Percentiles rank a stretch among this genome's conserved stretches.
These are phyloP conservation scores for Keiferia lycopersicella DNA, from an alignment of 2,888 invertebrate species.

Conservation along the genomic window DNA sequence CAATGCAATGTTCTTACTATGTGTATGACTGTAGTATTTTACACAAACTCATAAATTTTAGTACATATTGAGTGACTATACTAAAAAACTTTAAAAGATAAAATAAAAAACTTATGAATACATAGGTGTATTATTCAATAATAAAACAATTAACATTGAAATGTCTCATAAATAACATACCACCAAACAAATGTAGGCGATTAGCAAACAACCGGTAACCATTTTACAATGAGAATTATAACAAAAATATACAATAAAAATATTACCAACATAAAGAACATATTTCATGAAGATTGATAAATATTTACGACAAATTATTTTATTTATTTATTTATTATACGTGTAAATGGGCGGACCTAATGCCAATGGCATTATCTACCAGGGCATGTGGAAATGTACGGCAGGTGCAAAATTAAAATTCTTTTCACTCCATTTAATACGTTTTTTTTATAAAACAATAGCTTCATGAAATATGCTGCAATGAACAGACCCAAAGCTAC, in stretches of 20 bases:
- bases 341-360: no score
- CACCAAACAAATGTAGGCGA: neutral
- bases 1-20: neutral
- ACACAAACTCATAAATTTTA: neutral
- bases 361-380: no score
- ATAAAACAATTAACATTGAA: neutral
- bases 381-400: no score
- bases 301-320: neutral
- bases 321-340: no score
- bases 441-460: neutral
- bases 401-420: no score
- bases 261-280: neutral
- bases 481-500: conserved; percentile 32
- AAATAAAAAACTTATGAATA: neutral
- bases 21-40: neutral
- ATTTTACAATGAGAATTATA: neutral
- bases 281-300: conserved; percentile 3
- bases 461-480: neutral
- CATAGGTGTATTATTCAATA: neutral
- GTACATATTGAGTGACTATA: neutral
- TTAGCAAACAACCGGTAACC: neutral
- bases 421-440: no score
- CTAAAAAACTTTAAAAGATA: neutral
- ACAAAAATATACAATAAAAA: neutral
- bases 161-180: neutral